A percentile compares a stretch with the other conserved stretches of the same genome.
Conservation (phyloP, 2,888 invertebrate genomes). For the Acleris sparsana region DNA sequence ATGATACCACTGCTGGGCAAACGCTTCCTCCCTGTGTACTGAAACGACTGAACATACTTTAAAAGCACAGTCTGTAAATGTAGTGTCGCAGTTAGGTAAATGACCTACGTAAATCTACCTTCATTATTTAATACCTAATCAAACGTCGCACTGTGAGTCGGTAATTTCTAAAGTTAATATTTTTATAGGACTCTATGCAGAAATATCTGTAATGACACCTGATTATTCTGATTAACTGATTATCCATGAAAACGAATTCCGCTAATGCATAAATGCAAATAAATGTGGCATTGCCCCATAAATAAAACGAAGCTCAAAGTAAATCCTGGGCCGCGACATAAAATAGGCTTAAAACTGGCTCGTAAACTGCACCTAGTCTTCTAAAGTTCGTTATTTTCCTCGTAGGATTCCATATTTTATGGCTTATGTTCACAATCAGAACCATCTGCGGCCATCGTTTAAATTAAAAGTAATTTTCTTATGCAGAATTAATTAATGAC, state of each 20-base stretch:
- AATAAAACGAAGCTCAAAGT: constrained; percentile 17
- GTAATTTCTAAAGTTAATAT: too few species aligned
- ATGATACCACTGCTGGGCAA: too few species aligned
- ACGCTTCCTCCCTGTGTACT: too few species aligned
- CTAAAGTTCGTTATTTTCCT: constrained; percentile 26
- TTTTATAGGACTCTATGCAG: too few species aligned
- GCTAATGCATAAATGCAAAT: background rate
- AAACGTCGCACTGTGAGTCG: too few species aligned
- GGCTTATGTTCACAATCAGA: constrained; percentile 47
- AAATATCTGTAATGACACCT: background rate
- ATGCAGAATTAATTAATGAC: constrained; percentile 84
- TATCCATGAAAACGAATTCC: background rate
- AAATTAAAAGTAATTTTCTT: constrained; percentile 84
- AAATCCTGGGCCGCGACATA: constrained; percentile 24
- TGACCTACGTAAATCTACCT: too few species aligned
- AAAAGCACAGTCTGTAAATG: too few species aligned
- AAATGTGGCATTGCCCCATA: constrained; percentile 4
- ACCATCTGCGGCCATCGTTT: constrained; percentile 77
- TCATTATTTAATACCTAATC: too few species aligned
- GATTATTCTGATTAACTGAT: constrained; percentile 2
- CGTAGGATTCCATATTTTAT: constrained; percentile 30
- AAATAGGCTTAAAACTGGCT: constrained; percentile 20
- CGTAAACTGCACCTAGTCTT: constrained; percentile 21
- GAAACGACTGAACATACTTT: too few species aligned
- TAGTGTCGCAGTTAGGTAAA: too few species aligned